These are phyloP conservation scores for Cairina moschata DNA, from an alignment of 2,113 vertebrate genomes.

Conservation along the genomic window DNA sequence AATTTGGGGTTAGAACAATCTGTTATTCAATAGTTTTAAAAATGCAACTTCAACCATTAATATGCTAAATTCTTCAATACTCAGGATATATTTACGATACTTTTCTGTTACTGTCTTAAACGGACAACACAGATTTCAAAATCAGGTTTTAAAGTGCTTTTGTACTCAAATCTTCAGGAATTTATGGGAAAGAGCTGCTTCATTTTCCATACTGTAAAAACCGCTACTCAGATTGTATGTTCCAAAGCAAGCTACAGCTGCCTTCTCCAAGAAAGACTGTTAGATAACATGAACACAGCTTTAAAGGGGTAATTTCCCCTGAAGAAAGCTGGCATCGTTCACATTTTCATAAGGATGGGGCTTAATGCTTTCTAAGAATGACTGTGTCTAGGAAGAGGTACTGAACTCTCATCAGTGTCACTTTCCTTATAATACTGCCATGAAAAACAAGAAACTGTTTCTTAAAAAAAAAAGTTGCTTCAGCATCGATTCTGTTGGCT, in stretches of 20 bases:
- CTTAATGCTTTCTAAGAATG: neutral
- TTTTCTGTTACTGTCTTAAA: neutral
- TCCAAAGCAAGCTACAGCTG: neutral
- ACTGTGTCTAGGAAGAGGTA: neutral
- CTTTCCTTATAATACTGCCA: neutral
- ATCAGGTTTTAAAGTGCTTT: neutral
- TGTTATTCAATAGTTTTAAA: slow-evolving; percentile 7
- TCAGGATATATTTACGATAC: neutral
- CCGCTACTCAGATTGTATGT: neutral
- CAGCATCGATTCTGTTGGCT: neutral
- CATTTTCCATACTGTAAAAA: neutral
- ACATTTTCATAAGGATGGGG: neutral
- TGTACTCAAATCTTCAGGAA: neutral
- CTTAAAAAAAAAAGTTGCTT: neutral
- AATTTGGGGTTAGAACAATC: slow-evolving; percentile 52
- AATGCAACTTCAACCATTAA: neutral
- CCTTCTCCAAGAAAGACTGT: neutral
- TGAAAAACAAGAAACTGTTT: neutral
- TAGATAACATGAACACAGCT: neutral
- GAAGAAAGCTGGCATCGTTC: neutral
- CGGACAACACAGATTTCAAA: neutral
- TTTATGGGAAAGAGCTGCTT: neutral
- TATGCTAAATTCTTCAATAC: neutral
- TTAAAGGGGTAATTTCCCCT: neutral
- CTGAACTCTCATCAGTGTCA: neutral